A percentile compares a stretch with the other conserved stretches of the same genome.
Evolutionary conservation across 2,113 vertebrate species (phyloP).

Genomic region (Fregata magnificens): DNA sequence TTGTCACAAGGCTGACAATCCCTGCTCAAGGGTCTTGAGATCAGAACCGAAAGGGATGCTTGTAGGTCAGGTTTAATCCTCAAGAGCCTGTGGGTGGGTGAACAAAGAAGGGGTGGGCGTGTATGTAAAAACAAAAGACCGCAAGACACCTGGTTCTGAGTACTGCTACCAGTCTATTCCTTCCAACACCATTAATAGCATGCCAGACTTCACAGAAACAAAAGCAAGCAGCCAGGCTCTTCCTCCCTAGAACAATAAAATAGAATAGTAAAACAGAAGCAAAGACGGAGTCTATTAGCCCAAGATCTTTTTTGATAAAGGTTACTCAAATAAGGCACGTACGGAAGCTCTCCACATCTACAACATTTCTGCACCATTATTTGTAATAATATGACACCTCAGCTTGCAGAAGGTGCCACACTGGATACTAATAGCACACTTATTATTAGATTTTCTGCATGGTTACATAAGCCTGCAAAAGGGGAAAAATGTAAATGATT

Average conservation of each 20-base stretch:
- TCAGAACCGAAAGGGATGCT: background rate
- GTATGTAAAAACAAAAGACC: constrained; percentile 8
- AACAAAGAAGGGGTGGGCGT: background rate
- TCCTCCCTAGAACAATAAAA: constrained; percentile 22
- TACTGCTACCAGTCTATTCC: background rate
- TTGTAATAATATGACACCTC: constrained; percentile 44
- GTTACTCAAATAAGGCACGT: constrained; percentile 49
- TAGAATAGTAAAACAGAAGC: background rate
- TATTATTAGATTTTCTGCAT: constrained; percentile 85
- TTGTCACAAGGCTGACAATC: background rate
- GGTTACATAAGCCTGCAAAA: constrained; percentile 80
- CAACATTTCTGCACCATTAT: constrained; percentile 41
- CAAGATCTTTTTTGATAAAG: constrained; percentile 54
- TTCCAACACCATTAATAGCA: constrained; percentile 44
- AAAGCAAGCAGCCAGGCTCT: background rate
- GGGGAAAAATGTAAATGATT: constrained; percentile 79
- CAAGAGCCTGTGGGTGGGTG: background rate
- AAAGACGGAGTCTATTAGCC: constrained; percentile 55
- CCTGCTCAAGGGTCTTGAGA: background rate
- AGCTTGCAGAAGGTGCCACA: constrained; percentile 63
- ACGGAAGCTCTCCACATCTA: background rate
- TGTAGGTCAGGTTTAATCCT: constrained; percentile 19
- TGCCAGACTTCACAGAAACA: constrained; percentile 41
- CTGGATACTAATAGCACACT: constrained; percentile 71
- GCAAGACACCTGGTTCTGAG: constrained; percentile 39